These are phyloP conservation scores for Metaphire vulgaris DNA, from an alignment of 1,140 invertebrate species.

Conservation along the genomic window DNA sequence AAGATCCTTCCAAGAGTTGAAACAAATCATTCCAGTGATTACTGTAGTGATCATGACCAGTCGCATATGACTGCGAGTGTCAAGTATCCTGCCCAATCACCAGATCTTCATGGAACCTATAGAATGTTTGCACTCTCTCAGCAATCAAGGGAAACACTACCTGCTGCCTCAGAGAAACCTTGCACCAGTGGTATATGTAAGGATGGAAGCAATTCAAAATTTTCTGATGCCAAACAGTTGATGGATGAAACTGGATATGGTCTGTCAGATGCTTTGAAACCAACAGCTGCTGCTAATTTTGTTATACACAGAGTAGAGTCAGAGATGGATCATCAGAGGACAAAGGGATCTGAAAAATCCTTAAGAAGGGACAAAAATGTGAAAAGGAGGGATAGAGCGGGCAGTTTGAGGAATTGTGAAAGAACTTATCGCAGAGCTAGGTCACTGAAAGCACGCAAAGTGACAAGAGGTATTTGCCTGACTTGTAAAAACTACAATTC, in stretches of 20 bases:
- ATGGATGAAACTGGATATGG: neutral
- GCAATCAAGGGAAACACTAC: neutral
- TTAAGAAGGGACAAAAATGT: neutral
- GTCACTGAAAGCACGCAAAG: neutral
- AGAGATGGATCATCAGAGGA: neutral
- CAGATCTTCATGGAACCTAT: conserved; percentile 7
- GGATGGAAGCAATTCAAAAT: too few species aligned
- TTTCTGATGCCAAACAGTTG: too few species aligned
- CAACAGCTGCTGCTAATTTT: conserved; percentile 12
- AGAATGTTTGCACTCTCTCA: conserved; percentile 16
- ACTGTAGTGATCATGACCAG: too few species aligned
- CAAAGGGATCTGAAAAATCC: neutral
- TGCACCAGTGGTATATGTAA: too few species aligned
- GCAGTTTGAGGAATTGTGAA: neutral
- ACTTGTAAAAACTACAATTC: neutral
- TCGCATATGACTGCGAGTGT: too few species aligned
- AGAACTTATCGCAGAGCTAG: neutral
- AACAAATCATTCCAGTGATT: neutral
- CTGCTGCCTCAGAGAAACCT: too few species aligned
- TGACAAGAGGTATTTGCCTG: conserved; percentile 1
- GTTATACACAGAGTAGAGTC: conserved; percentile 14
- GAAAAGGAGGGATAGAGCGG: neutral
- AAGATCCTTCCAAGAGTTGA: neutral
- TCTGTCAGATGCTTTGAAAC: conserved; percentile 11
- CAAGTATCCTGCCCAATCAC: too few species aligned